These are phyloP conservation scores for Hylyphantes graminicola DNA, from an alignment of 1,140 invertebrate species.

Conservation along the genomic window DNA sequence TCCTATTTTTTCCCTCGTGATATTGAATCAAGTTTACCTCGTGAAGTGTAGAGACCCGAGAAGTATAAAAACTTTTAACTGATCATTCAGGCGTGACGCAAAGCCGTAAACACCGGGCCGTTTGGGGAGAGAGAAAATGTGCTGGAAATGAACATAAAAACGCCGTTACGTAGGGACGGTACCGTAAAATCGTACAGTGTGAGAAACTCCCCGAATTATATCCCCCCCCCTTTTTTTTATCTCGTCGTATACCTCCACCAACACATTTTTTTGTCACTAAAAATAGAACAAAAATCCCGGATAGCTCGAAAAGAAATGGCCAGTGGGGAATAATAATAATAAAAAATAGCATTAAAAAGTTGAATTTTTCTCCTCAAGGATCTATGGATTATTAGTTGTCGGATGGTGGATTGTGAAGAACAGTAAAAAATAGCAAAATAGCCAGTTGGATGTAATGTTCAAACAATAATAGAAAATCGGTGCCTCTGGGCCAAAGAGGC, in stretches of 20 bases:
- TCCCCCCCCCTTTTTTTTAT: neutral
- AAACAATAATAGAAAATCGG: slow-evolving; percentile 11
- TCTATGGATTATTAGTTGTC: too few species aligned
- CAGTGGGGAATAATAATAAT: too few species aligned
- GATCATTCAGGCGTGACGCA: slow-evolving; percentile 13
- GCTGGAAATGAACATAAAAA: slow-evolving; percentile 53
- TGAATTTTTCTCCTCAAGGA: too few species aligned
- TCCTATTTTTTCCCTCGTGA: too few species aligned
- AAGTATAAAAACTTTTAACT: slow-evolving; percentile 34
- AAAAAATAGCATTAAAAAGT: too few species aligned
- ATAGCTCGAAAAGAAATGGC: too few species aligned
- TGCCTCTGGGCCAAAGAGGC: too few species aligned
- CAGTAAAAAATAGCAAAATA: neutral
- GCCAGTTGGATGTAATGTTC: slow-evolving; percentile 12
- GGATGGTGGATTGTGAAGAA: too few species aligned
- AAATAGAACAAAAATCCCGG: slow-evolving; percentile 25
- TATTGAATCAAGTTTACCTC: too few species aligned
- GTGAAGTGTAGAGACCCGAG: too few species aligned
- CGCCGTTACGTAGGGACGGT: slow-evolving; percentile 16
- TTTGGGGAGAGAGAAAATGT: slow-evolving; percentile 36
- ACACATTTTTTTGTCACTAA: neutral
- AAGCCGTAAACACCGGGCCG: slow-evolving; percentile 46
- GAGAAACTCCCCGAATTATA: too few species aligned
- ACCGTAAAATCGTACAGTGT: neutral
- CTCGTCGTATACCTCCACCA: too few species aligned